These are phyloP conservation scores for Halichoerus grypus DNA, from an alignment of 2,113 vertebrate genomes.

Conservation along the genomic window DNA sequence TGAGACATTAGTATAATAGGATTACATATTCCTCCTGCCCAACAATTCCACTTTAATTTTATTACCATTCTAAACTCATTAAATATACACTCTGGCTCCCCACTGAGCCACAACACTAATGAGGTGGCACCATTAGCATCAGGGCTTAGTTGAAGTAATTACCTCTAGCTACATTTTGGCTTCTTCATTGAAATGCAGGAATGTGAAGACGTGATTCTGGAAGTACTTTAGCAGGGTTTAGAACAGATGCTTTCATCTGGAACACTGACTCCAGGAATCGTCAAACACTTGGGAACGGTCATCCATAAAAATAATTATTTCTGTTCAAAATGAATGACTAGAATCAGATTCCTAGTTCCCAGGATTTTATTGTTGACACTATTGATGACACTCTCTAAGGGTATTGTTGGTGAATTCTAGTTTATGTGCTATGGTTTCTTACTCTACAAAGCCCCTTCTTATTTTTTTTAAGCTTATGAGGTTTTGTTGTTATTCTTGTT, in stretches of 20 bases:
- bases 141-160: slow-evolving; percentile 77
- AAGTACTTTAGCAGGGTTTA: slow-evolving; percentile 24
- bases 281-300: background rate
- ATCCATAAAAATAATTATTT: slow-evolving; percentile 66
- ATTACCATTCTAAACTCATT: slow-evolving; percentile 68
- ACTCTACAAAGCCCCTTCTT: background rate
- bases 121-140: slow-evolving; percentile 65
- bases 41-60: slow-evolving; percentile 65
- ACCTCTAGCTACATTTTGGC: slow-evolving; percentile 75
- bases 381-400: background rate
- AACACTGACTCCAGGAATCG: background rate
- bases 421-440: slow-evolving; percentile 11
- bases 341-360: background rate
- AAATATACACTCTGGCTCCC: background rate
- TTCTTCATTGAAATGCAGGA: slow-evolving; percentile 58
- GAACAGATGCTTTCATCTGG: slow-evolving; percentile 70
- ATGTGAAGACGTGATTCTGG: slow-evolving; percentile 65
- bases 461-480: background rate
- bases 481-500: background rate
- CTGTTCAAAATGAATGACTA: slow-evolving; percentile 42
- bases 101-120: slow-evolving; percentile 76
- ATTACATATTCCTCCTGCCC: slow-evolving; percentile 69
- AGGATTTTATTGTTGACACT: slow-evolving; percentile 20
- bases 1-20: slow-evolving; percentile 48
- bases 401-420: background rate